These are phyloP conservation scores for Drosophila pseudotakahashii DNA, from an alignment of 2,888 invertebrate genomes.

Conservation along the genomic window DNA sequence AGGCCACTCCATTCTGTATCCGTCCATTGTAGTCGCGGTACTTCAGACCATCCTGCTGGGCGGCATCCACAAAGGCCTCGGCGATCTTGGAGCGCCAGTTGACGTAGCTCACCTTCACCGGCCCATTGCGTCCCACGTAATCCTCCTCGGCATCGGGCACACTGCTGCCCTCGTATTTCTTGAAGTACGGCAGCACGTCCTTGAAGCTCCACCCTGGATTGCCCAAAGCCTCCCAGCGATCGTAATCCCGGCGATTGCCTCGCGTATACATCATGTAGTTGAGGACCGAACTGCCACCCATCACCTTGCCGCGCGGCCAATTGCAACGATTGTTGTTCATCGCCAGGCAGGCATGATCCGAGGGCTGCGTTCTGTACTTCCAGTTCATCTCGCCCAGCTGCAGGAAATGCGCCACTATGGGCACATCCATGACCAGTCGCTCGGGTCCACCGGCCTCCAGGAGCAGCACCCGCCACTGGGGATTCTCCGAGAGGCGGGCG, in stretches of 20 bases:
- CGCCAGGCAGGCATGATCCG: constrained; percentile 89
- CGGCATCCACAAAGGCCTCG: constrained; percentile 88
- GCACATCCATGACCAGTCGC: constrained; percentile 90
- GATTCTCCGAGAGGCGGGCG: constrained; percentile 89
- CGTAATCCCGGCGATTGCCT: constrained; percentile 90
- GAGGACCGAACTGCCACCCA: constrained; percentile 92
- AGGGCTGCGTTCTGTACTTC: constrained; percentile 92
- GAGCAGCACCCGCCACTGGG: constrained; percentile 87
- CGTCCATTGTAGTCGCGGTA: constrained; percentile 89
- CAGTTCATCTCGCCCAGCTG: constrained; percentile 90
- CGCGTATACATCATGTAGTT: constrained; percentile 93
- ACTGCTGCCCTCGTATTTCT: constrained; percentile 90
- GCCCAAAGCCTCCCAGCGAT: constrained; percentile 90
- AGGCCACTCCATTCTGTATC: constrained; percentile 87
- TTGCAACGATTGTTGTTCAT: constrained; percentile 90
- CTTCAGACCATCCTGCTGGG: constrained; percentile 87
- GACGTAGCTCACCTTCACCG: constrained; percentile 86
- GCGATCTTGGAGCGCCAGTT: constrained; percentile 87
- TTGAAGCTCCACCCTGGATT: constrained; percentile 90
- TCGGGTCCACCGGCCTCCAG: constrained; percentile 91
- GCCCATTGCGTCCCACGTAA: constrained; percentile 86
- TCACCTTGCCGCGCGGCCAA: constrained; percentile 92
- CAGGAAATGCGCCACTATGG: constrained; percentile 89
- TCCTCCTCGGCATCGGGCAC: constrained; percentile 85
- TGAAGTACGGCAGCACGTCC: constrained; percentile 90